phyloP scores from a whole-genome alignment of 2,797 vertebrate species.

The Alectoris magna region DNA sequence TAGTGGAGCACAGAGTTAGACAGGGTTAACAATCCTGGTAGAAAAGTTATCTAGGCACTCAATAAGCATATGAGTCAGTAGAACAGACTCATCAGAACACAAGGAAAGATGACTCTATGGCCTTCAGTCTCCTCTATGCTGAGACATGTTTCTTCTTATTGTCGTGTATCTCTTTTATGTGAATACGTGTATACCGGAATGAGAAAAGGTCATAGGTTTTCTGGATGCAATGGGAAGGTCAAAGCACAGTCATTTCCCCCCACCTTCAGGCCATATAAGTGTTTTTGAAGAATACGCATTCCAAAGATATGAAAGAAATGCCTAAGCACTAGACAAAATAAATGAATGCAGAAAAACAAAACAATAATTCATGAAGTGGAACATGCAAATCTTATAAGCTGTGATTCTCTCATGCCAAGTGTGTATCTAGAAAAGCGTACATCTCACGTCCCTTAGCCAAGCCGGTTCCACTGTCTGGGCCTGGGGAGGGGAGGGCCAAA shows the following conservation, averaged over 20 bases:
- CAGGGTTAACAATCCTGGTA: background rate
- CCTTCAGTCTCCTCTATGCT: background rate
- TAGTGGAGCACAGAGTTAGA: background rate
- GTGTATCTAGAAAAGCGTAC: background rate
- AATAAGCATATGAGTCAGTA: background rate
- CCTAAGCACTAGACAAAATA: background rate
- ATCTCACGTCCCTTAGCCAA: background rate
- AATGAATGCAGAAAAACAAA: conserved; percentile 9
- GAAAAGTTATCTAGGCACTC: background rate
- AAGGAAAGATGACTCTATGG: background rate
- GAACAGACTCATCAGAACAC: background rate
- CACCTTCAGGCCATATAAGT: background rate
- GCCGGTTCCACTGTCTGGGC: background rate
- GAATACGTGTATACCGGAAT: background rate
- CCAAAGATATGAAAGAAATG: conserved; percentile 40
- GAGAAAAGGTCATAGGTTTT: background rate
- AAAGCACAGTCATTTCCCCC: background rate
- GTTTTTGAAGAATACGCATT: conserved; percentile 23
- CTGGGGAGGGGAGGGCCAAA: background rate
- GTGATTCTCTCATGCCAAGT: background rate
- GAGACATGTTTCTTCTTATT: background rate
- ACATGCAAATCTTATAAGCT: background rate
- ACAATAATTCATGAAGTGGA: background rate
- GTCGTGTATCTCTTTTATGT: background rate
- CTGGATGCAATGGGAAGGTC: background rate